A percentile compares a stretch with the other conserved stretches of the same genome.
These are phyloP conservation scores for Cyanoliseus patagonus DNA, from an alignment of 2,113 vertebrate genomes.

Conservation along the genomic window DNA sequence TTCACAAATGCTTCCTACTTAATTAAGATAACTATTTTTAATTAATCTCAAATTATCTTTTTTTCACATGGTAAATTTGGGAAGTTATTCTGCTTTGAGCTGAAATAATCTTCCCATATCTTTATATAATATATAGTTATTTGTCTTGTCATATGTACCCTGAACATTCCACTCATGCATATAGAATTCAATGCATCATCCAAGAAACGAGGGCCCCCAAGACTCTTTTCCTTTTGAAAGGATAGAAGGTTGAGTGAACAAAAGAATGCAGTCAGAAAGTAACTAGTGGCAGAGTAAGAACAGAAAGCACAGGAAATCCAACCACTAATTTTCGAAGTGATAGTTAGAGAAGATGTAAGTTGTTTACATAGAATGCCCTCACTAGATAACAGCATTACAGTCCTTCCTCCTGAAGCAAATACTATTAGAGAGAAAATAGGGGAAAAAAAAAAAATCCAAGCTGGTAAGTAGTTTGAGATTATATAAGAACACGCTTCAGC, in stretches of 20 bases:
- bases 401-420: background rate
- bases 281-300: background rate
- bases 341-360: background rate
- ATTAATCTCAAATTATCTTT: background rate
- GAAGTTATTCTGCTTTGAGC: background rate
- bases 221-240: background rate
- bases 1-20: background rate
- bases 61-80: background rate
- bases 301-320: background rate
- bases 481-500: background rate
- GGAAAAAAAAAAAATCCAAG: background rate
- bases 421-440: too few species aligned
- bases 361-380: background rate
- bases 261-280: background rate
- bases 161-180: background rate
- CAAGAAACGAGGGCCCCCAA: background rate
- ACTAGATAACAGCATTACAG: background rate
- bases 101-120: background rate
- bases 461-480: background rate
- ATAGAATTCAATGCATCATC: background rate
- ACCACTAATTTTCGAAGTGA: background rate
- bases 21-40: background rate
- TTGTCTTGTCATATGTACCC: background rate
- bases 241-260: accelerated
- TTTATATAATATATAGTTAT: background rate